These are phyloP conservation scores for Sebastolobus alascanus DNA, from an alignment of 2,797 vertebrate genomes.

Conservation along the genomic window DNA sequence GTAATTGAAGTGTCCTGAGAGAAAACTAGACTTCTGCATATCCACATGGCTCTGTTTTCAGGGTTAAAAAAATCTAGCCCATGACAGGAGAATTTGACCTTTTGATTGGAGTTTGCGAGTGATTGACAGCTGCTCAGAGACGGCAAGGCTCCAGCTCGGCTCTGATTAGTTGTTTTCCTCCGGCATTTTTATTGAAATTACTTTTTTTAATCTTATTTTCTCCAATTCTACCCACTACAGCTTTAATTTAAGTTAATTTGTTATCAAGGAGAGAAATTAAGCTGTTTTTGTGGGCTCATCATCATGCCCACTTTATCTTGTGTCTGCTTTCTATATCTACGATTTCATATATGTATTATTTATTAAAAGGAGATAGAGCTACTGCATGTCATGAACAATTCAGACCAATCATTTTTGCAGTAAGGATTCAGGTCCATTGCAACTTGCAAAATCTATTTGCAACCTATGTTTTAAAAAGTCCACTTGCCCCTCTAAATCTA, in stretches of 20 bases:
- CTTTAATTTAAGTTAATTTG: too few species aligned
- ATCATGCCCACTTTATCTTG: background rate
- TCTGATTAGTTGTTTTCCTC: too few species aligned
- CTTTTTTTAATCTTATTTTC: accelerated
- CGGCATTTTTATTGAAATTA: too few species aligned
- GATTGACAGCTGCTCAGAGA: too few species aligned
- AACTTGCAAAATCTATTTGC: background rate
- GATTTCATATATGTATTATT: background rate
- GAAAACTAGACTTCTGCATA: too few species aligned
- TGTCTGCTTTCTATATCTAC: background rate
- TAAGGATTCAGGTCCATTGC: background rate
- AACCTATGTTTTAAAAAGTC: background rate
- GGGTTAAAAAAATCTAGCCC: too few species aligned
- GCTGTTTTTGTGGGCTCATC: background rate
- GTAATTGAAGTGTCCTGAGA: too few species aligned
- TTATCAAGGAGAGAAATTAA: background rate
- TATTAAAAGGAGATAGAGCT: background rate
- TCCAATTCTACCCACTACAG: too few species aligned
- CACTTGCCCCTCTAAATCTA: background rate
- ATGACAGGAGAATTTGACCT: too few species aligned
- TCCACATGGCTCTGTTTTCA: too few species aligned
- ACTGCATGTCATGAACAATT: background rate
- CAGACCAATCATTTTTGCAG: background rate
- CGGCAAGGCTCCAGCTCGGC: too few species aligned
- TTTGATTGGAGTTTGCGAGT: accelerated